Evolutionary conservation across 2,888 invertebrate species (phyloP).

Genomic region (Lycocerus yunnanus): DNA sequence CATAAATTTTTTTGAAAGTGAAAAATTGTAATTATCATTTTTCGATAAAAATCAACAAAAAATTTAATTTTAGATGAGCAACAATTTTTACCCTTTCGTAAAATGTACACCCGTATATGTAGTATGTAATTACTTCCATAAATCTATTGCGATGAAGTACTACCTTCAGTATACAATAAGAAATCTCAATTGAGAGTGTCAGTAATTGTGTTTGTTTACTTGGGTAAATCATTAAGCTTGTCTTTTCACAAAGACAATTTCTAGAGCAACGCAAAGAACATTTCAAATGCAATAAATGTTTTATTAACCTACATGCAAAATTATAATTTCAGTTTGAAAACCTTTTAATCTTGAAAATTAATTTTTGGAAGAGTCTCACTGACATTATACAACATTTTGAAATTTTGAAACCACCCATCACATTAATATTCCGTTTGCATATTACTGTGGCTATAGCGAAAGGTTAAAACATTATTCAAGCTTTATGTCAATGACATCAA

Average conservation of each 20-base stretch:
- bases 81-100: no score
- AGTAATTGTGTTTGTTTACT: neutral
- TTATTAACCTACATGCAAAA: neutral
- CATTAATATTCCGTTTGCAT: neutral
- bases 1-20: no score
- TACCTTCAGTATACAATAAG: no score
- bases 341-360: neutral
- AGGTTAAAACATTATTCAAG: neutral
- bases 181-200: neutral
- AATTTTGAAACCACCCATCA: neutral
- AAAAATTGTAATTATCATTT: no score
- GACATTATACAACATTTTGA: neutral
- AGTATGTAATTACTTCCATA: no score
- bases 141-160: neutral
- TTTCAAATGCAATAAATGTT: neutral
- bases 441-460: neutral
- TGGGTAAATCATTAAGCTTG: neutral
- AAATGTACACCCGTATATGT: no score
- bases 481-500: neutral
- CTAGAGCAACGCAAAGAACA: neutral
- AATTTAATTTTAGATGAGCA: no score
- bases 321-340: neutral
- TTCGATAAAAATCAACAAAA: no score
- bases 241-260: neutral
- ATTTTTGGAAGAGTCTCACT: neutral